Percentiles rank a stretch among this genome's conserved stretches.
Evolutionary conservation across 2,113 vertebrate species (phyloP).

Genomic region (Perognathus longimembris): DNA sequence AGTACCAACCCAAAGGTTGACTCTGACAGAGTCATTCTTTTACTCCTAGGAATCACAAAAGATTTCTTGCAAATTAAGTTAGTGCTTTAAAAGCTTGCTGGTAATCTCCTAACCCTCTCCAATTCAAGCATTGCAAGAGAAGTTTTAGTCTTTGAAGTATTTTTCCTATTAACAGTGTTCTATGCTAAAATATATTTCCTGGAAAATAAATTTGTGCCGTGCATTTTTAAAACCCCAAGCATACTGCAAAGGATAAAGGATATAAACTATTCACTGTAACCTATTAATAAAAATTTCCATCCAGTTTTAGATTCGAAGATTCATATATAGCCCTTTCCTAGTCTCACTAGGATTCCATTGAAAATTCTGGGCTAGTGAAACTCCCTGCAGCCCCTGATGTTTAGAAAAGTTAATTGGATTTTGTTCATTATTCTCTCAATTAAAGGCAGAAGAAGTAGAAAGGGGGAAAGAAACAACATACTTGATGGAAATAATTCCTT

Average conservation of each 20-base stretch:
- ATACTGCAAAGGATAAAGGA: background rate
- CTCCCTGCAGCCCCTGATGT: background rate
- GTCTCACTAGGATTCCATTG: background rate
- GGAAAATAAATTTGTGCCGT: background rate
- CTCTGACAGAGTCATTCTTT: background rate
- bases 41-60: constrained; percentile 17
- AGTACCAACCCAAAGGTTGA: no score
- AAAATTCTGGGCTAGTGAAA: background rate
- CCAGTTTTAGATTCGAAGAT: constrained; percentile 8
- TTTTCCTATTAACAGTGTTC: background rate
- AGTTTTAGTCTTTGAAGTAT: constrained; percentile 12
- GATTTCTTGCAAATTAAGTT: background rate
- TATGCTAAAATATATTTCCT: constrained; percentile 26
- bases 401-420: background rate
- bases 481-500: background rate
- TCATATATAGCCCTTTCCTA: background rate
- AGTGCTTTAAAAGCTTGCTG: constrained; percentile 24
- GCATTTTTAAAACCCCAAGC: background rate
- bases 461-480: background rate
- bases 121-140: background rate
- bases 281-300: background rate
- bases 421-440: background rate
- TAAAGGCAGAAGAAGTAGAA: background rate
- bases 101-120: background rate
- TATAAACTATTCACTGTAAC: background rate